Evolutionary conservation across 1,140 invertebrate species (phyloP), one percentile per base, ranked within the genome.

Genomic region (Calephelis virginiensis): DNA sequence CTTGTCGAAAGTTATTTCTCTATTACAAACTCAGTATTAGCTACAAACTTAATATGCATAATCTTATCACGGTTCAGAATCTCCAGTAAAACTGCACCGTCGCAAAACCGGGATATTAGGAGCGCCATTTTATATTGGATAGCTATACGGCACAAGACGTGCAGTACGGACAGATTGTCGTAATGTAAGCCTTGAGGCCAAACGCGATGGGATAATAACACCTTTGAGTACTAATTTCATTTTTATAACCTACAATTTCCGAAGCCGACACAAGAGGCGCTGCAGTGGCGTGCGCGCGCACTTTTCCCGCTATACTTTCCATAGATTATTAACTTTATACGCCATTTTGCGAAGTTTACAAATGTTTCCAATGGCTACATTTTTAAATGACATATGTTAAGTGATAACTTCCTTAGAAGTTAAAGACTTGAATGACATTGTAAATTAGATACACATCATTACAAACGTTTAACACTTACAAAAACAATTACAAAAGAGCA

Each of bases 151-250:
- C 82, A 85, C 83, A 85, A 86, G 87, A 88, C 88, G 85, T 88
- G 88, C 86, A 83, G 86, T 87, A 91, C 87, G 88, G 87, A 89
- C 89, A 90, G 86, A 90, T 89, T 89, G 88, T 90, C 88, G 88
- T 88, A 90, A 90, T 89, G 86, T 86, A 90, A 89, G 86, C 80
- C 88, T 85, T 81, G 83, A 82, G 85, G 91, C 85, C 86, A 89
- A 89, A 88, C 83, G 85, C 91, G 90, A 91, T 90, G 91, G 89
- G 90, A 92, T 92, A 92, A 92, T 92, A 92, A 92, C 89, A 92
- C 81, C 88, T 91, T 92, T 91, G 89, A 83, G 85, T 89, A 92
- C 90, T 92, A 92, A 91, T 92, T 92, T 92, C 90, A 90, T 92
- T 91, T 92, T 92, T 91, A 92, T 91, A 91, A 91, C 89, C 89